Percentiles rank a stretch among this genome's conserved stretches.
Evolutionary conservation across 2,797 vertebrate species (phyloP).

Genomic region (Muscicapa striata): DNA sequence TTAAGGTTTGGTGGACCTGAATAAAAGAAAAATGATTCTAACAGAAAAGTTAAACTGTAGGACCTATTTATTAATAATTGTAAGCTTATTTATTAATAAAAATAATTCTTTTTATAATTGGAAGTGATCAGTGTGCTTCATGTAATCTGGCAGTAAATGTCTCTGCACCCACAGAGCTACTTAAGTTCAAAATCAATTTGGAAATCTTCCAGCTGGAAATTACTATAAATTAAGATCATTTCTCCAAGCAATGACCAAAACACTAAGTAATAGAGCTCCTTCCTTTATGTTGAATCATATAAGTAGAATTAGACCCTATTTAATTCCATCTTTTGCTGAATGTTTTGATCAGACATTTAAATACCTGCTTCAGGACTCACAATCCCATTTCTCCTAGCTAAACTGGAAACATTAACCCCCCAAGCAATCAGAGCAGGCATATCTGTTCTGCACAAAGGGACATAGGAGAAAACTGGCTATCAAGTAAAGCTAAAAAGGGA

Average conservation of each 20-base stretch:
- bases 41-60: background rate
- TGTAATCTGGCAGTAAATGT: constrained; percentile 1
- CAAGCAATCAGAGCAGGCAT: background rate
- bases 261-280: constrained; percentile 32
- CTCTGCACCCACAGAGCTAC: background rate
- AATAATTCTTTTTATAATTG: constrained; percentile 9
- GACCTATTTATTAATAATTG: background rate
- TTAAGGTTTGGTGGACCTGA: background rate
- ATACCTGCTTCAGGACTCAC: background rate
- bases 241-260: constrained; percentile 42
- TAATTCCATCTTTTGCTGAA: constrained; percentile 23
- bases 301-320: constrained; percentile 38
- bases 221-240: constrained; percentile 48
- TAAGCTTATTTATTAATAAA: constrained; percentile 4
- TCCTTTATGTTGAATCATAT: background rate
- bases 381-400: background rate
- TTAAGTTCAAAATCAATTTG: constrained; percentile 49
- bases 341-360: background rate
- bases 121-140: constrained; percentile 6
- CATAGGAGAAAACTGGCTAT: background rate
- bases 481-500: background rate
- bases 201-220: constrained; percentile 52
- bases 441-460: background rate
- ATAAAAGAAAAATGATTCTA: background rate
- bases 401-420: background rate